Evolutionary conservation across 2,113 vertebrate species (phyloP).

Genomic region (Stigmatopora nigra): DNA sequence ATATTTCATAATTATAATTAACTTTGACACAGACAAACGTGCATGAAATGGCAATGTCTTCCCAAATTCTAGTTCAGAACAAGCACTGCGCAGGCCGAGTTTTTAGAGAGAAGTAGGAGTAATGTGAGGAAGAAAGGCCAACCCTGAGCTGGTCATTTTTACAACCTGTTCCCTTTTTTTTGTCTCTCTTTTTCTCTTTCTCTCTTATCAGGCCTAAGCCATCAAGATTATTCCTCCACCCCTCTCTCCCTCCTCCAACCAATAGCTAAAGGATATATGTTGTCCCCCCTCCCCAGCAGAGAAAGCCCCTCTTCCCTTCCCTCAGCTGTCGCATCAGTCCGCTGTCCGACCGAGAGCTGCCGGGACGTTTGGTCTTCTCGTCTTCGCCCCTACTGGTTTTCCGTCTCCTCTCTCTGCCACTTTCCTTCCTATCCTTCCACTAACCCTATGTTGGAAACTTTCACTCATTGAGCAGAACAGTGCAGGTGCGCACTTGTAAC

Average conservation of each 20-base stretch:
- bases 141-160: conserved; percentile 44
- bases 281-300: conserved; percentile 58
- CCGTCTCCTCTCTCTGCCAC: conserved; percentile 12
- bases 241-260: conserved; percentile 67
- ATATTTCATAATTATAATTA: too few relatives aligned
- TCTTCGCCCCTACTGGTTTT: conserved; percentile 18
- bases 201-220: conserved; percentile 83
- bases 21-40: too few relatives aligned
- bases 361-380: conserved; percentile 65
- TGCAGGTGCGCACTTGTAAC: conserved; percentile 6
- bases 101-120: not conserved
- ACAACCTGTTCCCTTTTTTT: conserved; percentile 64
- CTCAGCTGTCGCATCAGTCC: conserved; percentile 53
- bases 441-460: conserved; percentile 40
- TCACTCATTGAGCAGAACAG: conserved; percentile 10
- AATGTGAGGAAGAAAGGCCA: conserved; percentile 24
- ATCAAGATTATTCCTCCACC: conserved; percentile 74
- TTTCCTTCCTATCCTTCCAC: conserved; percentile 22
- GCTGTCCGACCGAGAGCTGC: conserved; percentile 40
- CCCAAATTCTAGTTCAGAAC: too few relatives aligned
- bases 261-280: conserved; percentile 75
- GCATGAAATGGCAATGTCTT: too few relatives aligned
- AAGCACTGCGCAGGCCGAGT: too few relatives aligned
- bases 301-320: conserved; percentile 34
- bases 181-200: conserved; percentile 53